Evolutionary conservation across 1,140 invertebrate species (phyloP).

Genomic region (Drosophila teissieri): DNA sequence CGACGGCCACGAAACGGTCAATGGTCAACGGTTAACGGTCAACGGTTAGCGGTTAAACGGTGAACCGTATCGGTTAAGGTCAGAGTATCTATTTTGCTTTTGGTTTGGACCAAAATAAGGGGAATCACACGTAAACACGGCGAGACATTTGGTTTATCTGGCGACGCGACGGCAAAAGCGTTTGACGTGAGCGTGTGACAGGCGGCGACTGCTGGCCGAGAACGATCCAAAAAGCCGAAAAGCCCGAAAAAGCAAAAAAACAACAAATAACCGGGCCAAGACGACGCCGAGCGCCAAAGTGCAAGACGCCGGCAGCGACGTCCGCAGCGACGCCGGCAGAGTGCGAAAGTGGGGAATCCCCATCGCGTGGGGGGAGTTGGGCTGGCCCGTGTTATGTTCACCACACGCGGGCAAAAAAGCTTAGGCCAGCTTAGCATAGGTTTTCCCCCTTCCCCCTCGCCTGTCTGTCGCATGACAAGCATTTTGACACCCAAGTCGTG

Average conservation of each 20-base stretch:
- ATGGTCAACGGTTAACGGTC: slow-evolving; percentile 5
- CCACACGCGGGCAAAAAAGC: background rate
- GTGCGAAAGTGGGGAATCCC: slow-evolving; percentile 13
- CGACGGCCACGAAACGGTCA: background rate
- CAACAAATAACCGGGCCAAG: slow-evolving; percentile 49
- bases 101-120: background rate
- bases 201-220: slow-evolving; percentile 68
- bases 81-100: slow-evolving; percentile 1
- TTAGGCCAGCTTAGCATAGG: slow-evolving; percentile 10
- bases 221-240: slow-evolving; percentile 70
- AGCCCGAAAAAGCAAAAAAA: slow-evolving; percentile 59
- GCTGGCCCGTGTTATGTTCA: slow-evolving; percentile 1
- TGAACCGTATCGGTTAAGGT: slow-evolving; percentile 10
- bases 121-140: slow-evolving; percentile 32
- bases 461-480: slow-evolving; percentile 7
- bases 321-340: slow-evolving; percentile 16
- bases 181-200: slow-evolving; percentile 56
- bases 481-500: slow-evolving; percentile 14
- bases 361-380: background rate
- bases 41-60: slow-evolving; percentile 5
- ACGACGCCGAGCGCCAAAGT: slow-evolving; percentile 22
- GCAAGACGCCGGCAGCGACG: slow-evolving; percentile 38
- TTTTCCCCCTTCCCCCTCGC: slow-evolving; percentile 5
- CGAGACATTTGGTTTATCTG: slow-evolving; percentile 19
- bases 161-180: slow-evolving; percentile 49